Base-by-base conservation (phyloP, 2,113 vertebrate species). In the Chionis minor region DNA sequence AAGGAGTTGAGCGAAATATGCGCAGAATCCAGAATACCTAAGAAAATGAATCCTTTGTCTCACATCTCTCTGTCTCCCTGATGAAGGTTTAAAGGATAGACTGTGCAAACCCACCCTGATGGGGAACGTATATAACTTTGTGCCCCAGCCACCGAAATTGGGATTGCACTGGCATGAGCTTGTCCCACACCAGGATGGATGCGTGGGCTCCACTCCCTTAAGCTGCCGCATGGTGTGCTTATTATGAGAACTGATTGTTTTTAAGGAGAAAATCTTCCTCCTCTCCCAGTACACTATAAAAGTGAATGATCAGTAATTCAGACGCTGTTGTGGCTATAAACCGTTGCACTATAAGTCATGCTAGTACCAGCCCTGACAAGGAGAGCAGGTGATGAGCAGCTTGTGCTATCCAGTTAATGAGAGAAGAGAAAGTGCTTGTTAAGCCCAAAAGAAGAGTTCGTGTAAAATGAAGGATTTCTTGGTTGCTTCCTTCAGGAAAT, bases 301-400 rank as follows among this genome's bases (percentile, higher is more conserved):
- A 87, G 58, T 40, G 89, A 92, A 33, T 14, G 69, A 77, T 81
- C 88, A 81, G 88, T 62, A 44, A 83, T 86, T 87, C 86, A 77
- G 54, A 44, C 0, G 8, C 49, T 45, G 49, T 59, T 63, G 69
- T 84, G 81, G 58, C 24, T 52, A 77, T 84, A 95, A 95, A 92
- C 42, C 52, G 54, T 30, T 35, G 28, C 0, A 0, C 52, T 73
- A 1, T 72, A 94, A 92, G 82, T 84, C 73, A 49, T 44, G 72
- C 38, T 26, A 47, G 38, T 52, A 69, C 56, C 51, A 72, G 78
- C 27, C 35, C 81, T 81, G 86, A 61, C 73, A 87, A 63, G 94
- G 58, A 81, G 38, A 81, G 73, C 44, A 77, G 88, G 44, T 84
- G 88, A 95, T 63, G 44, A 94, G 95, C 63, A 81, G 73, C 69